These are phyloP conservation scores for Acanthacorydalis orientalis DNA, from an alignment of 2,888 invertebrate genomes.

Conservation along the genomic window DNA sequence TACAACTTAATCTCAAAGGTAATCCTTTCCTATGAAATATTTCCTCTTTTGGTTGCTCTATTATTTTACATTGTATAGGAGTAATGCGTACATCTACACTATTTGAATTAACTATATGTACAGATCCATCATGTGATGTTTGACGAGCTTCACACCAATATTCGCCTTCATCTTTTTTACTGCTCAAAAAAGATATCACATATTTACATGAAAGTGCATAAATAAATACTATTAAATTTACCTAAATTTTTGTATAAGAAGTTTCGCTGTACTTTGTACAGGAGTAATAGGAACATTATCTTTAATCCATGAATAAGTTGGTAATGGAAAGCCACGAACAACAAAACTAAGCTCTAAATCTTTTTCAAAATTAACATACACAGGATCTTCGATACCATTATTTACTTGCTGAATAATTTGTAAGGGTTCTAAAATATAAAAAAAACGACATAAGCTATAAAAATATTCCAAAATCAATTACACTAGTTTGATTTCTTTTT, in stretches of 20 bases:
- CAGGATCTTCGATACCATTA: too few relatives aligned
- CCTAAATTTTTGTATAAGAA: conserved; percentile 7
- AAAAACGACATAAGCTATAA: too few relatives aligned
- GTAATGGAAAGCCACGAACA: conserved; percentile 13
- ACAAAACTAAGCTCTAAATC: conserved; percentile 11
- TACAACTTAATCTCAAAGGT: conserved; percentile 8
- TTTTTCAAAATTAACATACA: conserved; percentile 5
- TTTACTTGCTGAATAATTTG: too few relatives aligned
- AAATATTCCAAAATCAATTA: too few relatives aligned
- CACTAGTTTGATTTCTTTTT: too few relatives aligned
- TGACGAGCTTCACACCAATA: conserved; percentile 14
- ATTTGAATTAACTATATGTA: conserved; percentile 9
- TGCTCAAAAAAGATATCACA: neutral
- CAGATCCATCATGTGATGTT: conserved; percentile 4
- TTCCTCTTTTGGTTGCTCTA: conserved; percentile 9
- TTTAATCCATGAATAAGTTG: conserved; percentile 13
- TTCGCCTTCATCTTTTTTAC: conserved; percentile 11
- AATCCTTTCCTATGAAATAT: conserved; percentile 9
- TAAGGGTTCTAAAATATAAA: too few relatives aligned
- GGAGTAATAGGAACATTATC: conserved; percentile 10
- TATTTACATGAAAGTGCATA: too few relatives aligned
- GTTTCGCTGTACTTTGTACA: conserved; percentile 8
- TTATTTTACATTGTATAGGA: conserved; percentile 10
- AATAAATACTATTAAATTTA: too few relatives aligned
- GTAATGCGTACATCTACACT: conserved; percentile 9